Evolutionary conservation across 92 coral and sea anemone genomes (phyloP), one percentile per base, ranked within the genome.

Genomic region (Porites evermanni): DNA sequence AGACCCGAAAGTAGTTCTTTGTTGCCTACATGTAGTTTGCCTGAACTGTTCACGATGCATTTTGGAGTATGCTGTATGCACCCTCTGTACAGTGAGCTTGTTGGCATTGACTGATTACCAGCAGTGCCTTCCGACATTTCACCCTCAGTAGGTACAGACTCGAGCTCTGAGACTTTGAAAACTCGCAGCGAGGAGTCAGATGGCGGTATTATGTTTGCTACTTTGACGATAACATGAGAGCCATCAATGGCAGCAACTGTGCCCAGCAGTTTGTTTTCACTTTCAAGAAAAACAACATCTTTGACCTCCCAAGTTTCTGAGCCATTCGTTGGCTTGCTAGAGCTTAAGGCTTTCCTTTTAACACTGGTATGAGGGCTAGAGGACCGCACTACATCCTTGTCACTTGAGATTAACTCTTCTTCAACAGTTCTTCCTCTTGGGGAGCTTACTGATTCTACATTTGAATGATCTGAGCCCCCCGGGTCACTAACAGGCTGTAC

Each of bases 181-280:
- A 95, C 96, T 7, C 96, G 92, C 16, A 93, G 79, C 5, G 94
- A 88, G 20, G 97, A 81, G 58, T 95, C 94, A 47, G 72, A 79
- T 7, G 88, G 79, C 20, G 91, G 69, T 44, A 86, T 38, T 0
- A 74, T 86, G 75, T 73, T 89, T 64, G 91, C 83, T 6, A 93
- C 89, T 63, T 89, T 93, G 20, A 95, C 98, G 61, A 95, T 95
- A 18, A 95, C 98, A 72, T 95, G 98, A 17, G 98, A 97, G 8
- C 98, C 98, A 90, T 95, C 98, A 13, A 93, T 89, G 0, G 96
- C 96, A 0, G 95, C 96, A 21, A 95, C 98, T 7, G 92, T 92
- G 0, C 98, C 98, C 8, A 95, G 87, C 2, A 93, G 91, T 82
- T 93, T 91, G 84, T 91, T 93, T 67, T 95, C 98, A 67, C 96